Conservation (phyloP, 2,888 invertebrate genomes). For the Hemicrepidius hirtus region DNA sequence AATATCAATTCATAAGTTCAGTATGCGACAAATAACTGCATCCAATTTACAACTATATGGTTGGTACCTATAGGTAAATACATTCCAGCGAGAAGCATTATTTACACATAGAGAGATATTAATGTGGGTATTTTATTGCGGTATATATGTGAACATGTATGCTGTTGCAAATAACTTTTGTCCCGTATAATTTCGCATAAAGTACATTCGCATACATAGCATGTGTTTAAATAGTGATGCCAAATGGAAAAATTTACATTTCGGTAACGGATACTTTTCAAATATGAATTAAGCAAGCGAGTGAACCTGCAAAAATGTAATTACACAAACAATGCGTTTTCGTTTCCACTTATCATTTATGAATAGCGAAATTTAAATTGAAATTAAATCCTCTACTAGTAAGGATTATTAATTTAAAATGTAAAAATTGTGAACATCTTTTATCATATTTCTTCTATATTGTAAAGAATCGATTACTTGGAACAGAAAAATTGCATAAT, state of each 20-base stretch:
- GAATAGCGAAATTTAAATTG: no score
- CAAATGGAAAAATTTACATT: background rate
- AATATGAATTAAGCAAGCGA: no score
- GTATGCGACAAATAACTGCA: constrained; percentile 30
- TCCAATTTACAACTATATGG: constrained; percentile 56
- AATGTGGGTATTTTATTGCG: constrained; percentile 55
- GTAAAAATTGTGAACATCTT: no score
- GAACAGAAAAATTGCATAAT: no score
- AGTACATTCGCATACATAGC: constrained; percentile 9
- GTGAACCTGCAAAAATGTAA: no score
- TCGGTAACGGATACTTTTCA: background rate
- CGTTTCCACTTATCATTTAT: no score
- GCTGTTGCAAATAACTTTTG: constrained; percentile 6
- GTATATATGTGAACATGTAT: constrained; percentile 25
- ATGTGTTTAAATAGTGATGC: background rate
- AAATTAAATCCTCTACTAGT: no score
- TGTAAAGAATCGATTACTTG: no score
- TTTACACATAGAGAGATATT: constrained; percentile 55
- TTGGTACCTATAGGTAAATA: constrained; percentile 53
- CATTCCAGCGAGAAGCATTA: constrained; percentile 48
- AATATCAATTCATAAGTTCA: constrained; percentile 7
- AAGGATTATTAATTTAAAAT: no score
- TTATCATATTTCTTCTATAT: no score
- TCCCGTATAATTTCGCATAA: background rate
- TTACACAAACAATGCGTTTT: no score